Evolutionary conservation across 1,140 invertebrate genomes (phyloP).

Genomic region (Cydia pomonella): DNA sequence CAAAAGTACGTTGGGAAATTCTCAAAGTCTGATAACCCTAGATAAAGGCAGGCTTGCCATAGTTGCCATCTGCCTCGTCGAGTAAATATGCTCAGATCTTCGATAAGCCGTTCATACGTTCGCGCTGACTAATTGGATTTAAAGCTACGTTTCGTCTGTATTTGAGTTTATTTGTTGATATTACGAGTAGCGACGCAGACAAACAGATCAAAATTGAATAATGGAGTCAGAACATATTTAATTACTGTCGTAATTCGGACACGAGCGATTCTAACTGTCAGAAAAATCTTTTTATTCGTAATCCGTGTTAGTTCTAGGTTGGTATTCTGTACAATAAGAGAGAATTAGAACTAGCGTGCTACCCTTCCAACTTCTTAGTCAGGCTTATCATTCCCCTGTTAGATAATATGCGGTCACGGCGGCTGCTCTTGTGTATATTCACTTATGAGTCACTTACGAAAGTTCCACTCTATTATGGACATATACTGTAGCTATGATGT

Average conservation of each 20-base stretch:
- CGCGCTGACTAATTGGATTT: background rate
- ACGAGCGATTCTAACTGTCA: too few species aligned
- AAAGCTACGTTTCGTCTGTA: slow-evolving; percentile 14
- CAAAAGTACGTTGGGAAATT: background rate
- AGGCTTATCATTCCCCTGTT: too few species aligned
- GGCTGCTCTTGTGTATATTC: too few species aligned
- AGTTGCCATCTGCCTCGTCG: background rate
- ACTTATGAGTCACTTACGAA: too few species aligned
- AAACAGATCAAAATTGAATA: background rate
- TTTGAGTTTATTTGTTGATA: background rate
- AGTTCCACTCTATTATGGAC: too few species aligned
- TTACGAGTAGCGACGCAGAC: background rate
- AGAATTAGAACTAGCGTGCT: too few species aligned
- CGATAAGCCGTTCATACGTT: background rate
- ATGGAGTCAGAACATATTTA: background rate
- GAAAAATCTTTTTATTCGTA: too few species aligned
- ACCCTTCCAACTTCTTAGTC: too few species aligned
- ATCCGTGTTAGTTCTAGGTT: too few species aligned
- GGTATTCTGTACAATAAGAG: too few species aligned
- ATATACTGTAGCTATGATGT: too few species aligned
- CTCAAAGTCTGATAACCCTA: background rate
- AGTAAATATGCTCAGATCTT: slow-evolving; percentile 7
- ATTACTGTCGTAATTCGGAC: background rate
- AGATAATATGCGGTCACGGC: too few species aligned
- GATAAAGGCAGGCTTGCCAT: background rate